phyloP scores from a whole-genome alignment of 1,140 invertebrate species.

The Scaptomyza pallida region DNA sequence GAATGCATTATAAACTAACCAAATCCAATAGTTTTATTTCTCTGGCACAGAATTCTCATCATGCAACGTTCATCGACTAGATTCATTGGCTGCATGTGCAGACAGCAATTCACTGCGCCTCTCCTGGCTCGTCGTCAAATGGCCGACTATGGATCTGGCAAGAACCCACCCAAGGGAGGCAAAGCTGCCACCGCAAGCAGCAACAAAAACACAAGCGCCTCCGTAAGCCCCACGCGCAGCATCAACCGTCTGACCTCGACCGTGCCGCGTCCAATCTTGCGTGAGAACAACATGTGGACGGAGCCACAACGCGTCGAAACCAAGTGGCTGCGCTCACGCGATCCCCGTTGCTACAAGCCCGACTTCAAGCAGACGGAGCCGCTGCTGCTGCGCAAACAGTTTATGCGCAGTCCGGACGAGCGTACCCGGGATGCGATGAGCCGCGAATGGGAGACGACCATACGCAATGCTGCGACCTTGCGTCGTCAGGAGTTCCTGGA shows the following conservation, averaged over 20 bases:
- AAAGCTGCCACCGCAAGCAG: neutral
- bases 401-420: constrained; percentile 69
- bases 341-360: constrained; percentile 41
- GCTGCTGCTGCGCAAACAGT: constrained; percentile 29
- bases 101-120: neutral
- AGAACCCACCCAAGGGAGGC: neutral
- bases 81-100: constrained; percentile 13
- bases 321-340: constrained; percentile 48
- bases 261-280: constrained; percentile 20
- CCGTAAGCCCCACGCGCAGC: too few relatives aligned
- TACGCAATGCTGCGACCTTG: constrained; percentile 5
- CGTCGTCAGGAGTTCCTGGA: neutral
- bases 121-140: neutral
- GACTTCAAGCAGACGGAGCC: constrained; percentile 58
- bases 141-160: neutral
- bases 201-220: neutral
- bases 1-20: neutral
- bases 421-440: constrained; percentile 43
- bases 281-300: constrained; percentile 65
- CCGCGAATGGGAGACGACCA: constrained; percentile 48
- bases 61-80: constrained; percentile 31
- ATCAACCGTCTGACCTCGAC: neutral
- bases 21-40: neutral
- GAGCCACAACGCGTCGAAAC: constrained; percentile 29
- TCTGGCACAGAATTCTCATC: neutral